Evolutionary conservation across 1,140 invertebrate genomes (phyloP), one percentile per base, ranked within the genome.

Genomic region (Formica selysi): DNA sequence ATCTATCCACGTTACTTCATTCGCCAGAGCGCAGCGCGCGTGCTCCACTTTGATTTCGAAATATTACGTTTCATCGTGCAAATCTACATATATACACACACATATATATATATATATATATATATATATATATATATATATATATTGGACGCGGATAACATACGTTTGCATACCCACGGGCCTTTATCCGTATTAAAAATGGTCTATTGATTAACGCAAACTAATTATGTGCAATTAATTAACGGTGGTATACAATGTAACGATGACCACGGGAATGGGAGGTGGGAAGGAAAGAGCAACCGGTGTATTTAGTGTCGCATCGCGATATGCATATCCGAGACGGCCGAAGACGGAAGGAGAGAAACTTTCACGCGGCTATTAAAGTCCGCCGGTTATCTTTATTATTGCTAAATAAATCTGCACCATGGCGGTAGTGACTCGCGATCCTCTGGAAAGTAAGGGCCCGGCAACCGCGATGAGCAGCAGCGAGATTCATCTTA

Each of bases 191-290:
- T 1, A 38, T 19, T 22, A 73, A 83, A 74, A 38, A 62, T 19
- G 0, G 38, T 6, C 22, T 13, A 38, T 83, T 74, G 68, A 83
- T 83, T 74, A 62, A 54, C 54, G 41, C n/a, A 29, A 83, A 62
- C 38, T 83, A 74, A 83, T 83, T 74, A 83, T 3, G 10, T 19
- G 57, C 54, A 36, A 83, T 74, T 83, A 73, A 73, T 83, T 44
- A 81, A 73, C n/a, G 22, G 26, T 19, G 11, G 1, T 41, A 19
- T 13, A n/a, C 1, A 36, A 70, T 16, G 65, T 61, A 44, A 38
- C 11, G 65, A 3, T 13, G 26, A 29, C 10, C 16, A 36, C 36
- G n/a, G n/a, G 3, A 1, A 3, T 0, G 1, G 38, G 6, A 6
- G 7, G 41, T n/a, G 16, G 48, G 8, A 19, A 13, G 48, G 48